Conservation (phyloP, 2,797 vertebrate species). For the Limnodromus scolopaceus region DNA sequence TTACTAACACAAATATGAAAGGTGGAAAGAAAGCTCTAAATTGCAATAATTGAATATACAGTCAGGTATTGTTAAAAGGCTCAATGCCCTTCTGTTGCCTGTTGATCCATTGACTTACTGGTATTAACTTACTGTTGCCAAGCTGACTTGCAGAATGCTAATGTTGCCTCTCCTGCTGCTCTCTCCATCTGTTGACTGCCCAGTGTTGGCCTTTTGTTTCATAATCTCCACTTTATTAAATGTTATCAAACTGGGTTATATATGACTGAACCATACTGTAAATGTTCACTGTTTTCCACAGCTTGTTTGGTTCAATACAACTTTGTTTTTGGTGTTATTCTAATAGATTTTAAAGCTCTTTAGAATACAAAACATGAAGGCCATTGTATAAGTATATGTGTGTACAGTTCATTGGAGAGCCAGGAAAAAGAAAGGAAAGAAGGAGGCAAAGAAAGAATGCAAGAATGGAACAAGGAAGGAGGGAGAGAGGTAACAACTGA, state of each 20-base stretch:
- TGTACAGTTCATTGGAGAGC: neutral
- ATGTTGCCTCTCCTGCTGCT: conserved; percentile 63
- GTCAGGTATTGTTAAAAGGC: conserved; percentile 25
- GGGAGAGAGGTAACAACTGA: neutral
- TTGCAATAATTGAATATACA: neutral
- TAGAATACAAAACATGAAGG: neutral
- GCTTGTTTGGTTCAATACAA: neutral
- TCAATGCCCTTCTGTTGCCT: conserved; percentile 55
- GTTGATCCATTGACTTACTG: conserved; percentile 67
- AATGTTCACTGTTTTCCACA: conserved; percentile 15
- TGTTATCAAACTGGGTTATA: neutral
- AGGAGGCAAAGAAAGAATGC: neutral
- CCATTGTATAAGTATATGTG: neutral
- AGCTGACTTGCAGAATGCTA: conserved; percentile 62
- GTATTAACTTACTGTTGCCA: conserved; percentile 59
- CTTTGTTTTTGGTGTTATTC: neutral
- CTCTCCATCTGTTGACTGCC: conserved; percentile 68
- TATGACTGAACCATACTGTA: conserved; percentile 2
- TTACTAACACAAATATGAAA: neutral
- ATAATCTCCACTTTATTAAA: conserved; percentile 52
- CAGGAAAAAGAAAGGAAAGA: neutral
- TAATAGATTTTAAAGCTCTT: neutral
- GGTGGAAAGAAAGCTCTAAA: neutral
- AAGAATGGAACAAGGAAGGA: neutral
- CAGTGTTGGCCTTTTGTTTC: conserved; percentile 57